A percentile compares a stretch with the other conserved stretches of the same genome.
Conservation (phyloP, 2,113 vertebrate species). For the Ochotona princeps region DNA sequence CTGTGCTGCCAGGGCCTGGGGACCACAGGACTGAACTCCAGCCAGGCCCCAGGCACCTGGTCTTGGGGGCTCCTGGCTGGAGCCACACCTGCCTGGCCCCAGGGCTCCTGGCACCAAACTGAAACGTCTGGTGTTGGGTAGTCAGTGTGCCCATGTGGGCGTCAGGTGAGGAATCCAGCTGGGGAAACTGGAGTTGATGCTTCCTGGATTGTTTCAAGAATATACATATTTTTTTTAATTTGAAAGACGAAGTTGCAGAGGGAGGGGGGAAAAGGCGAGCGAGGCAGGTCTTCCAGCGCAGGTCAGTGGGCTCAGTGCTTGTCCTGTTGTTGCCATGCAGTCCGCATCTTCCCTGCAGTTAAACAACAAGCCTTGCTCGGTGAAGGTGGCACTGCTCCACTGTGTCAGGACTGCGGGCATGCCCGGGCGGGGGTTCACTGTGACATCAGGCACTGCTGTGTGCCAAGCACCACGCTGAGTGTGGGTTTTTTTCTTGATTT, state of each 20-base stretch:
- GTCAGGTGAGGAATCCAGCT: neutral
- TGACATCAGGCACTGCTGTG: neutral
- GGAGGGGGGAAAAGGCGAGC: too few species aligned
- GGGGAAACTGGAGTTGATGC: neutral
- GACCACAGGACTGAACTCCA: neutral
- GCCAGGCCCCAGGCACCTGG: neutral
- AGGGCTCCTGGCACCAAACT: neutral
- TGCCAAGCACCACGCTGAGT: neutral
- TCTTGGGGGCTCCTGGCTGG: neutral
- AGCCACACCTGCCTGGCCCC: neutral
- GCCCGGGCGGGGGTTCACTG: neutral
- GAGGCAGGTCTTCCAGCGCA: too few species aligned
- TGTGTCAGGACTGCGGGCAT: neutral
- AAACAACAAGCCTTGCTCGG: too few species aligned
- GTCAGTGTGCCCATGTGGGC: neutral
- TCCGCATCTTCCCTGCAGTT: conserved; percentile 20
- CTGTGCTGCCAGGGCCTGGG: neutral
- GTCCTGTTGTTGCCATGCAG: neutral
- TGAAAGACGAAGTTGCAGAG: too few species aligned
- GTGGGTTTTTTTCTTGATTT: neutral
- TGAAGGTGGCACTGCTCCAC: neutral
- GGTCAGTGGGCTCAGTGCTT: neutral
- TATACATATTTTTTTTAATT: neutral
- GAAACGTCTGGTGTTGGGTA: neutral
- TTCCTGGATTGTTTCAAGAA: neutral